A percentile compares a stretch with the other conserved stretches of the same genome.
Conservation (phyloP, 2,888 invertebrate genomes). For the Smittia sp. region DNA sequence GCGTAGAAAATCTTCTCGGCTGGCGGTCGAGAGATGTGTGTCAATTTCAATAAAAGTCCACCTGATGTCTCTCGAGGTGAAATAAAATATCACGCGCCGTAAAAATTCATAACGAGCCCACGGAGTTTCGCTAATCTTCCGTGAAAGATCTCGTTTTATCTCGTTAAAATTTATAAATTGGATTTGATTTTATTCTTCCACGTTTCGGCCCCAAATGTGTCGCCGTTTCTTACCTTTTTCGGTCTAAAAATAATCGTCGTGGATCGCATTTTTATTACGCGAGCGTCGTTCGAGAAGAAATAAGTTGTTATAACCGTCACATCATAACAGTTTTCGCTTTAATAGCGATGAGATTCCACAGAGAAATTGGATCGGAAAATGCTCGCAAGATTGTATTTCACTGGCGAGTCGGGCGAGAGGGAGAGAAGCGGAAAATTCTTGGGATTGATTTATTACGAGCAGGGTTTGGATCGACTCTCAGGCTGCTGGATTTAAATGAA, state of each 20-base stretch:
- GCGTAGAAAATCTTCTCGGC: too few relatives aligned
- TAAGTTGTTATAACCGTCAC: background rate
- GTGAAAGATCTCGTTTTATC: conserved; percentile 2
- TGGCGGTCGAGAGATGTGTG: background rate
- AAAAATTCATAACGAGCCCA: background rate
- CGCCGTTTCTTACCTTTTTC: background rate
- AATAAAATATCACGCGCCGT: conserved; percentile 8
- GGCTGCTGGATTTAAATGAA: too few relatives aligned
- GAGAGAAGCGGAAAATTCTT: background rate
- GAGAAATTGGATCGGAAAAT: background rate
- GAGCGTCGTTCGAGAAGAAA: background rate
- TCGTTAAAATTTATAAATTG: conserved; percentile 23
- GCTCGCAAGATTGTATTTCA: background rate
- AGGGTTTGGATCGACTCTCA: background rate
- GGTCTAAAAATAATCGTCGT: background rate
- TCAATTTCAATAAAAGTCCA: conserved; percentile 37
- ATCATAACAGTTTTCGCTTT: background rate
- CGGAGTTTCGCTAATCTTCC: conserved; percentile 1
- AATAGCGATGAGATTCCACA: background rate
- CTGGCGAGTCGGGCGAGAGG: background rate
- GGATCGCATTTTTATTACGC: background rate
- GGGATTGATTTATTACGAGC: background rate
- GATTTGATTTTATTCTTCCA: conserved; percentile 3
- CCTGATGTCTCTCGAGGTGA: conserved; percentile 17
- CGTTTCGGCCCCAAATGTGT: background rate